Evolutionary conservation across 1,140 invertebrate species (phyloP), one percentile per base, ranked within the genome.

Genomic region (Atopsyche davidsoni): DNA sequence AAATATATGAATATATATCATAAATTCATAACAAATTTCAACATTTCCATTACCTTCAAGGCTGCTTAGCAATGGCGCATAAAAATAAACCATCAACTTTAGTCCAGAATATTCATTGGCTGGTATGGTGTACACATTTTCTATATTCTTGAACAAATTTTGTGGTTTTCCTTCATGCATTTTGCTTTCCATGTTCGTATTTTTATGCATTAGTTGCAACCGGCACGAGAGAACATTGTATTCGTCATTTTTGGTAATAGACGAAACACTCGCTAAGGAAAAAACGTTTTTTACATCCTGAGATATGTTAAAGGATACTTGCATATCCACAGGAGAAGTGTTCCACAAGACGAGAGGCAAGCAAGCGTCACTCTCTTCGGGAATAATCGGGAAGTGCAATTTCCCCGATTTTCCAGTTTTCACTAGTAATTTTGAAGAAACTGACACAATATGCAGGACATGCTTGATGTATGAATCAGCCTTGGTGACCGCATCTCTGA

Each of bases 401-500:
- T 32, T 57, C 23, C 14, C 17, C 10, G 10, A 40, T 24, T 22
- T 16, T 18, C 16, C 16, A 14, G 11, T 50, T 21, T 53, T 32
- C 1, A 57, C 38, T 4, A 16, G 46, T 2, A 57, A 18, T 23
- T 57, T 45, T 16, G 55, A 51, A 11, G 31, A 19, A n/a, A 24
- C 16, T 1, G 55, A 41, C 14, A 35, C 23, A 9, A 57, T 21
- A 18, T 38, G 41, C 4, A 57, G 32, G 18, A 13, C 9, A 19
- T 57, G 55, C 14, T 51, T 34, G 10, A 51, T 13, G 16, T n/a
- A 19, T 1, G 45, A 51, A 6, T 49, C 41, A n/a, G 43, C 34
- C 40, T 54, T 51, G 11, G 56, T 58, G 11, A 58, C 51, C 16
- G 54, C 45, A 35, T 58, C 56, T 19, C 25, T 22, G 13, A 58